These are phyloP conservation scores for Epizoanthus illoricatus DNA, from an alignment of 92 coral and sea anemone species.

Conservation along the genomic window DNA sequence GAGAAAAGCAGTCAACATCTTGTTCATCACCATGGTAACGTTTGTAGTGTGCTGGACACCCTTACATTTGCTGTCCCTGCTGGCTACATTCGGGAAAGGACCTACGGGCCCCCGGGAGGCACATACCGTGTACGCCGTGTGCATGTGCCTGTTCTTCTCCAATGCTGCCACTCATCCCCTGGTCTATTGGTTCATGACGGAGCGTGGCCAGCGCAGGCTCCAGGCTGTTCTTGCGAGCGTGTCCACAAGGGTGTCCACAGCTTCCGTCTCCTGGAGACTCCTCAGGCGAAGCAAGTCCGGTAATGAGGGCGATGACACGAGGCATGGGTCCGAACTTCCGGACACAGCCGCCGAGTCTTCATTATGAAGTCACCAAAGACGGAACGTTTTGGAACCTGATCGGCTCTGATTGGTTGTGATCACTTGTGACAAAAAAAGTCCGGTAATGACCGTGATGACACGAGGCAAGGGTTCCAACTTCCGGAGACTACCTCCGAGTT, in stretches of 20 bases:
- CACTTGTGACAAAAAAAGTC: too few relatives aligned
- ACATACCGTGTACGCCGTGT: background rate
- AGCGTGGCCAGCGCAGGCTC: background rate
- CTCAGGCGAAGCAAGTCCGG: too few relatives aligned
- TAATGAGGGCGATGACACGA: too few relatives aligned
- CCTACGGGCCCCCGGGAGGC: background rate
- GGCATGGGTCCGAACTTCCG: too few relatives aligned
- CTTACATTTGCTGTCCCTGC: background rate
- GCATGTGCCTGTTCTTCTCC: conserved; percentile 20
- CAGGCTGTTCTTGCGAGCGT: background rate
- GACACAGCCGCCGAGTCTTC: too few relatives aligned
- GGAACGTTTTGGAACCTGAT: too few relatives aligned
- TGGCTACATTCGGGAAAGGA: background rate
- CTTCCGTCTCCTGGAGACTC: too few relatives aligned
- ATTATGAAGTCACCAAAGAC: too few relatives aligned
- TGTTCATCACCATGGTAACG: conserved; percentile 15
- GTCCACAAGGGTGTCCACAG: background rate
- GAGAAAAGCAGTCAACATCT: conserved; percentile 1
- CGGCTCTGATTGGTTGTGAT: too few relatives aligned
- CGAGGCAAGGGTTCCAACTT: too few relatives aligned
- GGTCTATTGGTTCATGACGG: conserved; percentile 26
- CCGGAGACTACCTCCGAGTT: too few relatives aligned
- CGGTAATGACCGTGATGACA: too few relatives aligned
- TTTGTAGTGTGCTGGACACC: conserved; percentile 21
- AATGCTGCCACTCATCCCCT: conserved; percentile 12